A percentile compares a stretch with the other conserved stretches of the same genome.
phyloP scores from a whole-genome alignment of 2,888 invertebrate species.

The Drosophila fungiperda region DNA sequence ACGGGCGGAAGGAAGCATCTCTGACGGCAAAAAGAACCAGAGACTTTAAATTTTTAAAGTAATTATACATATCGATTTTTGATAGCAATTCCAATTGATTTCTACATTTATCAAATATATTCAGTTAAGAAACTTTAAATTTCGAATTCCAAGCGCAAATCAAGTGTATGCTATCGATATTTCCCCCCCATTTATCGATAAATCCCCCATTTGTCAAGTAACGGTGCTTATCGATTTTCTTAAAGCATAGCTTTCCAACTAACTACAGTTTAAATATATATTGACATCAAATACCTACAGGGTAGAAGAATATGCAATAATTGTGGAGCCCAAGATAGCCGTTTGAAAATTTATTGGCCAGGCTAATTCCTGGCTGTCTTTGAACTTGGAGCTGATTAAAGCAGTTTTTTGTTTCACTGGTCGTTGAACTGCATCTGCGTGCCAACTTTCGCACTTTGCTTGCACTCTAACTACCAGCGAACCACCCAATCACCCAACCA shows the following conservation, averaged over 20 bases:
- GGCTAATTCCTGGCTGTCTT: slow-evolving; percentile 10
- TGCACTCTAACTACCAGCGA: slow-evolving; percentile 32
- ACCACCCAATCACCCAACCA: slow-evolving; percentile 5
- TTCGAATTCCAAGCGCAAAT: too few species aligned
- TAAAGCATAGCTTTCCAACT: too few species aligned
- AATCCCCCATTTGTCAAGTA: too few species aligned
- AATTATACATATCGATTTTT: not conserved
- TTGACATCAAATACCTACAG: not conserved
- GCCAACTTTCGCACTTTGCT: slow-evolving; percentile 45
- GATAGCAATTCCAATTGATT: not conserved
- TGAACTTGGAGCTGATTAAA: not conserved
- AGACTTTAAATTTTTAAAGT: not conserved
- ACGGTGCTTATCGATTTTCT: too few species aligned
- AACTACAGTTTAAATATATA: not conserved
- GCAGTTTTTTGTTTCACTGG: slow-evolving; percentile 7
- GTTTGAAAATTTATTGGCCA: slow-evolving; percentile 6
- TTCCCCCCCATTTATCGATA: too few species aligned
- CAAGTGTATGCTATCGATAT: too few species aligned
- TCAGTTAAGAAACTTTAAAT: too few species aligned
- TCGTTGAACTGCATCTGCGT: slow-evolving; percentile 27
- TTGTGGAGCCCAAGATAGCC: not conserved
- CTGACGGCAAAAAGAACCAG: not conserved
- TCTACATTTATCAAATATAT: not conserved
- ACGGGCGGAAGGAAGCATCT: not conserved
- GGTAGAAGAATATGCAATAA: not conserved